These are phyloP conservation scores for Neosalanx taihuensis DNA, from an alignment of 2,797 vertebrate genomes.

Conservation along the genomic window DNA sequence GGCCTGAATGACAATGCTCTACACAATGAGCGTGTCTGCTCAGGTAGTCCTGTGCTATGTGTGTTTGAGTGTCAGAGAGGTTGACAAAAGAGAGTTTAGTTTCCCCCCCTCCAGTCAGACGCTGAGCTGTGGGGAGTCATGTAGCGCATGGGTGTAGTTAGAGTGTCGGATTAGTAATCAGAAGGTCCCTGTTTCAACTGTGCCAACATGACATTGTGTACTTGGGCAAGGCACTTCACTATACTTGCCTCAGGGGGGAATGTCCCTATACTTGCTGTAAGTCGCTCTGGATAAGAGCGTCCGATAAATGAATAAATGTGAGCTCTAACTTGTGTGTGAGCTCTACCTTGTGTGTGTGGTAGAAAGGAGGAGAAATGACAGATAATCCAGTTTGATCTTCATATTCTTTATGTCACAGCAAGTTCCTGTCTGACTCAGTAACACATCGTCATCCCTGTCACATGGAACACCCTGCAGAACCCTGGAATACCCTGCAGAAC, in stretches of 20 bases:
- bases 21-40: slow-evolving; percentile 27
- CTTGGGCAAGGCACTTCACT: no score
- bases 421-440: slow-evolving; percentile 18
- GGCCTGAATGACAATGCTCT: slow-evolving; percentile 54
- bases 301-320: no score
- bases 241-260: no score
- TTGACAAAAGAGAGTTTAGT: not conserved
- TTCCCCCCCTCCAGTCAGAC: no score
- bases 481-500: not conserved
- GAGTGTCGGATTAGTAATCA: no score
- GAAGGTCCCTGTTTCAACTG: no score
- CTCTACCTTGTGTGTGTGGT: not conserved
- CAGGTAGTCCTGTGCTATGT: not conserved
- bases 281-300: no score
- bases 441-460: not conserved
- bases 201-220: no score
- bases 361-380: not conserved
- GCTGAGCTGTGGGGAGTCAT: no score
- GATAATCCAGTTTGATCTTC: slow-evolving; percentile 28
- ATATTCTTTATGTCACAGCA: slow-evolving; percentile 47
- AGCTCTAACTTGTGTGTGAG: slow-evolving; percentile 17
- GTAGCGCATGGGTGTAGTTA: no score
- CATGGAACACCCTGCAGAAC: slow-evolving; percentile 23
- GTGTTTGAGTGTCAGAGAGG: slow-evolving; percentile 17
- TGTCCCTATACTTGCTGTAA: no score